Percentiles rank a stretch among this genome's conserved stretches.
phyloP scores from a whole-genome alignment of 2,113 vertebrate genomes.

The Pungitius pungitius region DNA sequence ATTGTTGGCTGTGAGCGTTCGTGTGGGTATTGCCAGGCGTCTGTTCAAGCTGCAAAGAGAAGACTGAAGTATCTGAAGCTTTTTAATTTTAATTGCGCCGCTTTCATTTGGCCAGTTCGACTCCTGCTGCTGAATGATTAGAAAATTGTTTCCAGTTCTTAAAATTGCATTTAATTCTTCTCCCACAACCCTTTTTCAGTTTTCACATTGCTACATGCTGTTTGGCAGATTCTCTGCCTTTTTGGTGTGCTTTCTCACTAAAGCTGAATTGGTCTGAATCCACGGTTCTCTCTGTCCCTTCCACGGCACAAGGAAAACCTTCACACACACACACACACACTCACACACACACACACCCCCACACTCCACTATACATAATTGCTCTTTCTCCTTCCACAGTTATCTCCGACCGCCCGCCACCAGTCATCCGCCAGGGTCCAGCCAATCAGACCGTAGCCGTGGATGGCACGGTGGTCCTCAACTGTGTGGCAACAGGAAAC shows the following conservation, averaged over 20 bases:
- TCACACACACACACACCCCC: not conserved
- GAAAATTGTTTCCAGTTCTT: conserved; percentile 89
- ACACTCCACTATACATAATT: conserved; percentile 15
- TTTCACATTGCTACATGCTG: conserved; percentile 38
- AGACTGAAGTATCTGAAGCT: conserved; percentile 53
- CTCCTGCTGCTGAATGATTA: conserved; percentile 86
- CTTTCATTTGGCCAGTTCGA: conserved; percentile 84
- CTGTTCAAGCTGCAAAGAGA: conserved; percentile 46
- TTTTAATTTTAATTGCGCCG: conserved; percentile 84
- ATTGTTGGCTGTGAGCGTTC: conserved; percentile 42
- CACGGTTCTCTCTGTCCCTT: conserved; percentile 4
- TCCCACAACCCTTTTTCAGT: conserved; percentile 42
- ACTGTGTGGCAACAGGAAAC: conserved; percentile 88
- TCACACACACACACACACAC: not conserved
- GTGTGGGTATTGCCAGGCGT: conserved; percentile 39
- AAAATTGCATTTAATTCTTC: conserved; percentile 77
- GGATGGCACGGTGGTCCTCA: conserved; percentile 90
- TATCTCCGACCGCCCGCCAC: conserved; percentile 95
- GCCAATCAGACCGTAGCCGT: conserved; percentile 96
- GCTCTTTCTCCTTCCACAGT: conserved; percentile 77
- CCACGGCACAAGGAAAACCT: conserved; percentile 31
- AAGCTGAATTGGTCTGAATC: conserved; percentile 44
- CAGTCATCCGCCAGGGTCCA: conserved; percentile 94
- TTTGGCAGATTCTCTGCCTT: conserved; percentile 45
- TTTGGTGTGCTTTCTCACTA: conserved; percentile 52